A percentile compares a stretch with the other conserved stretches of the same genome.
phyloP scores from a whole-genome alignment of 2,113 vertebrate genomes.

The Pygathrix nemaeus region DNA sequence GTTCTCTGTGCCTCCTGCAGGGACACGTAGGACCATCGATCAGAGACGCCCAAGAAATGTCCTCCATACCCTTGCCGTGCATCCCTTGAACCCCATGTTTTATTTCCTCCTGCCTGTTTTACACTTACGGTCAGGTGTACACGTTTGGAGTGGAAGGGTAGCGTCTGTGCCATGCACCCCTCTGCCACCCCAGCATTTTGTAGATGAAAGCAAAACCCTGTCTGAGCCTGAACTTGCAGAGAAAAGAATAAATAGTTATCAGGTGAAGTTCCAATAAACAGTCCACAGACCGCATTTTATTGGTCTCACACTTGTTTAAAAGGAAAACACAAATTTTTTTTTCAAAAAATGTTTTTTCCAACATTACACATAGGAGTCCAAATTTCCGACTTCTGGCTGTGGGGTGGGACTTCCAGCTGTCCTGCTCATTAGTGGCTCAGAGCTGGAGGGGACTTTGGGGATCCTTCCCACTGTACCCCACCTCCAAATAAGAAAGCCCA shows the following conservation, averaged over 20 bases:
- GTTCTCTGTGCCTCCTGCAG: not conserved
- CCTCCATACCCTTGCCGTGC: not conserved
- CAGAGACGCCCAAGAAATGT: not conserved
- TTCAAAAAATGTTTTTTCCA: not conserved
- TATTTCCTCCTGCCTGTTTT: not conserved
- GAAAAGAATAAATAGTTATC: not conserved
- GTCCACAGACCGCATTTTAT: not conserved
- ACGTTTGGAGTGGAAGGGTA: not conserved
- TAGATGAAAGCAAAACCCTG: not conserved
- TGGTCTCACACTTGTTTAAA: not conserved
- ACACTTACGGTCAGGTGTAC: not conserved
- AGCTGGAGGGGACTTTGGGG: not conserved
- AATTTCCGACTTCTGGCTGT: not conserved
- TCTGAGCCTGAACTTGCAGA: not conserved
- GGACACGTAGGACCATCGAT: not conserved
- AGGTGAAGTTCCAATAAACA: not conserved
- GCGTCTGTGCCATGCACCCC: not conserved
- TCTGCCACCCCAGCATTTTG: not conserved
- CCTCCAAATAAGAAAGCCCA: not conserved
- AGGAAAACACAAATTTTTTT: not conserved
- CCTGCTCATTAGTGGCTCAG: not conserved
- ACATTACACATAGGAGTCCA: not conserved
- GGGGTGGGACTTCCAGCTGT: not conserved
- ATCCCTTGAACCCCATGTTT: not conserved
- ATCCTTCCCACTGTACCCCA: not conserved